Evolutionary conservation across 2,113 vertebrate genomes (phyloP), one percentile per base, ranked within the genome.

Genomic region (Zosterops japonicus): DNA sequence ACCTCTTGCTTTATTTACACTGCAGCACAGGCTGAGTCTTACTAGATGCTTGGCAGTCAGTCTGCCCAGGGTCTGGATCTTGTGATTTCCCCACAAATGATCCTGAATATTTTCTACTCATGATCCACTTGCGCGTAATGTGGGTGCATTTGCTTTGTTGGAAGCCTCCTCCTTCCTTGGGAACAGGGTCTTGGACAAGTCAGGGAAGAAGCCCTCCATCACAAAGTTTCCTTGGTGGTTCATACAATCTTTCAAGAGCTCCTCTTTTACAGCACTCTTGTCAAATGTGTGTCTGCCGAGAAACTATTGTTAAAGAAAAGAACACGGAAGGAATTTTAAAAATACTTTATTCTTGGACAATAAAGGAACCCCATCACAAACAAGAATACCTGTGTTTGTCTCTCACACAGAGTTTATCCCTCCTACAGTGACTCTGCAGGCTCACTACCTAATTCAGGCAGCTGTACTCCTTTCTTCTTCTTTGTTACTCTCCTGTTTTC

Each of bases 121-220:
- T 0, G 1, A 77, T 33, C 3, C 35, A 46, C 12, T 12, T 31
- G 3, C 0, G 1, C 50, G 29, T 42, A 33, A 7, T 59, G 11
- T 1, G 2, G 7, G 3, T 50, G 4, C 9, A 7, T 8, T 41
- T 28, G 44, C 13, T 53, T 56, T 79, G 27, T 20, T 6, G 2
- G 56, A 14, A 83, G 9, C 27, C 14, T 53, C 1, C 8, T 77
- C 81, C 14, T 68, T 4, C 2, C 36, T 24, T 63, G 16, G 10
- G 10, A 78, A 46, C 29, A 77, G 21, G 2, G 9, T 59, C 63
- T 67, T 65, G 12, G 12, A 18, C 65, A 70, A 19, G 7, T 35
- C 46, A 31, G 19, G 36, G 29, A 49, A 59, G 76, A 77, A 61
- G 19, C 1, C 16, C 8, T 25, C 4, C 14, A n/a, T 22, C 13